Conservation (phyloP, 2,113 vertebrate genomes). For the Oncorhynchus masou region DNA sequence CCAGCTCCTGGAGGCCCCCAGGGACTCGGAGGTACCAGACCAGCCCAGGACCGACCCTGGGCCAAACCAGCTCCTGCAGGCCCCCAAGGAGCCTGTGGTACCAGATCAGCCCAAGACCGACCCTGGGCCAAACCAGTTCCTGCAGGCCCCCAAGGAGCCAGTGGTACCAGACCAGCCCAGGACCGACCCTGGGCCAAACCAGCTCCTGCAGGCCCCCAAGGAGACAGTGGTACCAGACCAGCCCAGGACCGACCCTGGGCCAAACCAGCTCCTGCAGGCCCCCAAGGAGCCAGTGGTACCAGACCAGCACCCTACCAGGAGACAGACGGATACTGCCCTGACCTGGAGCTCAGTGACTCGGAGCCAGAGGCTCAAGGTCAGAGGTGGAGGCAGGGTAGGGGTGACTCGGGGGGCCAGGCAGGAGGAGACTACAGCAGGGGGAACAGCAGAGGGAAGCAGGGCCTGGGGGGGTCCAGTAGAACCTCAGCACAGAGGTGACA, state of each 20-base stretch:
- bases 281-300: constrained; percentile 51
- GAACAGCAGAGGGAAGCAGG: constrained; percentile 67
- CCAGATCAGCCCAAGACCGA: constrained; percentile 26
- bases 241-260: too few species aligned
- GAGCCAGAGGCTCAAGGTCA: constrained; percentile 87
- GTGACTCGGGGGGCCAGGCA: constrained; percentile 48
- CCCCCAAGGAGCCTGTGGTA: constrained; percentile 52
- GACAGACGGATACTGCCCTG: constrained; percentile 94
- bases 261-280: constrained; percentile 15
- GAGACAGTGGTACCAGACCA: too few species aligned
- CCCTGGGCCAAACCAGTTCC: too few species aligned
- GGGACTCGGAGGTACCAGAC: background rate
- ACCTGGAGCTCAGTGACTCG: constrained; percentile 94
- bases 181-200: constrained; percentile 85
- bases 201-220: constrained; percentile 64
- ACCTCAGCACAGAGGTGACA: constrained; percentile 89
- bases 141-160: constrained; percentile 41
- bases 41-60: too few species aligned
- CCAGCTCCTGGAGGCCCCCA: constrained; percentile 68
- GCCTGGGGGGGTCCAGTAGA: constrained; percentile 78
- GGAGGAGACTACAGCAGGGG: constrained; percentile 66
- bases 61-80: constrained; percentile 1
- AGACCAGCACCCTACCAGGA: constrained; percentile 78
- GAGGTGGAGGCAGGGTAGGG: constrained; percentile 71
- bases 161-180: constrained; percentile 66